A percentile compares a stretch with the other conserved stretches of the same genome.
Evolutionary conservation across 2,113 vertebrate species (phyloP).

Genomic region (Paramisgurnus dabryanus): DNA sequence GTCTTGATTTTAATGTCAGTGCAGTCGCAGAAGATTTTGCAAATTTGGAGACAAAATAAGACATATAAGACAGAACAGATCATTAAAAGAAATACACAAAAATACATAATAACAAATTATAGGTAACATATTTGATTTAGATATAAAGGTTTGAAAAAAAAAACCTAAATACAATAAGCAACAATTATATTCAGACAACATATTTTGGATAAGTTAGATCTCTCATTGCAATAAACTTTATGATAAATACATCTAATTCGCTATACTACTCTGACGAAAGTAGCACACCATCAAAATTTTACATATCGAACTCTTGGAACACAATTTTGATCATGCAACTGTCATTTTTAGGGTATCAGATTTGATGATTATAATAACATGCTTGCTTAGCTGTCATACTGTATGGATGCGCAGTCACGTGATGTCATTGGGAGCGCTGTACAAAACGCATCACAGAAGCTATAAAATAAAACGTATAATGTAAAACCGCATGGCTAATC

Average conservation of each 20-base stretch:
- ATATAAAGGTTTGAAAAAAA: constrained; percentile 17
- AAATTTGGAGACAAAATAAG: constrained; percentile 10
- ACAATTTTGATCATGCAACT: constrained; percentile 21
- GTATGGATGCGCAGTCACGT: not conserved
- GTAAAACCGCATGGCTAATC: not conserved
- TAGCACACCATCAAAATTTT: not conserved
- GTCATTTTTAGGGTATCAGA: not conserved
- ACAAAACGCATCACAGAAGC: not conserved
- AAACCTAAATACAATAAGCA: not conserved
- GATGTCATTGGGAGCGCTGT: not conserved
- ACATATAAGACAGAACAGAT: constrained; percentile 5
- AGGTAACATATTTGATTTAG: constrained; percentile 18
- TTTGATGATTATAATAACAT: not conserved
- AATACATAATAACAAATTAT: not conserved
- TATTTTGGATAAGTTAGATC: not conserved
- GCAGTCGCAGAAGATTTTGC: constrained; percentile 31
- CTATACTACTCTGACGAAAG: constrained; percentile 1
- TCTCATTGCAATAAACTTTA: not conserved
- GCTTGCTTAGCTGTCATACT: not conserved
- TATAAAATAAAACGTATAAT: not conserved
- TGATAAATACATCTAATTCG: constrained; percentile 14
- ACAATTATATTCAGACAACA: not conserved
- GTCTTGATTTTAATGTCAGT: constrained; percentile 35
- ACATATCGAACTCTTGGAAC: not conserved
- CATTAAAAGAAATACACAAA: not conserved